Evolutionary conservation across 2,888 invertebrate species (phyloP).

Genomic region (Lepidochitona cinerea): DNA sequence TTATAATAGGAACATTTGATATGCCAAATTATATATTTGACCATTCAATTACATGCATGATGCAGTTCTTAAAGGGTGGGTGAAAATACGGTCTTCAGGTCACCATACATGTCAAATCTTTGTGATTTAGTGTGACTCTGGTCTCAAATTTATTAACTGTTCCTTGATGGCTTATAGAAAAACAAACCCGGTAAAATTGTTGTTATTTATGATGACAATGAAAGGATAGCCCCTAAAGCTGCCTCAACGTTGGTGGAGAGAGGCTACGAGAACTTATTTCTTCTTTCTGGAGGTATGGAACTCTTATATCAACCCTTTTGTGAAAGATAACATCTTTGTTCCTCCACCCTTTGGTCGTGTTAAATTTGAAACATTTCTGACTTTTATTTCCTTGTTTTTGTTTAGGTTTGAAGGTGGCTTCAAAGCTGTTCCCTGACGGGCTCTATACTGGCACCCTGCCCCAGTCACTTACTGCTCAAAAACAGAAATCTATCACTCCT

Average conservation of each 20-base stretch:
- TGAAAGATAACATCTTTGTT: not conserved
- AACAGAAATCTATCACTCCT: slow-evolving; percentile 12
- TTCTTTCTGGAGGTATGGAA: slow-evolving; percentile 72
- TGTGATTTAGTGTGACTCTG: no score
- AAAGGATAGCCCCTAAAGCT: slow-evolving; percentile 67
- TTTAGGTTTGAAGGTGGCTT: slow-evolving; percentile 67
- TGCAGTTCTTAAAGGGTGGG: no score
- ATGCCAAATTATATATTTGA: no score
- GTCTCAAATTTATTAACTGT: no score
- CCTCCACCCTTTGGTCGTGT: not conserved
- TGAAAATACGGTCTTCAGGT: no score
- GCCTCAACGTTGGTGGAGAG: slow-evolving; percentile 72
- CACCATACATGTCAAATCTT: no score
- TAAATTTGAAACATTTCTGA: not conserved
- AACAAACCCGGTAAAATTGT: slow-evolving; percentile 72
- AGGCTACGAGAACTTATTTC: slow-evolving; percentile 73
- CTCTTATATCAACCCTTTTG: not conserved
- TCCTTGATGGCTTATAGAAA: slow-evolving; percentile 52
- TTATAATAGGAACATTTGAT: no score
- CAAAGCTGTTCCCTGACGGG: slow-evolving; percentile 65
- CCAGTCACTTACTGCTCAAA: slow-evolving; percentile 32
- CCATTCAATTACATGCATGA: no score
- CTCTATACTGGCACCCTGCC: slow-evolving; percentile 66
- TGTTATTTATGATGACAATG: slow-evolving; percentile 72
- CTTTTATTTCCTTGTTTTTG: not conserved